Base-by-base conservation (phyloP, 2,113 vertebrate genomes). In the Salvelinus namaycush region DNA sequence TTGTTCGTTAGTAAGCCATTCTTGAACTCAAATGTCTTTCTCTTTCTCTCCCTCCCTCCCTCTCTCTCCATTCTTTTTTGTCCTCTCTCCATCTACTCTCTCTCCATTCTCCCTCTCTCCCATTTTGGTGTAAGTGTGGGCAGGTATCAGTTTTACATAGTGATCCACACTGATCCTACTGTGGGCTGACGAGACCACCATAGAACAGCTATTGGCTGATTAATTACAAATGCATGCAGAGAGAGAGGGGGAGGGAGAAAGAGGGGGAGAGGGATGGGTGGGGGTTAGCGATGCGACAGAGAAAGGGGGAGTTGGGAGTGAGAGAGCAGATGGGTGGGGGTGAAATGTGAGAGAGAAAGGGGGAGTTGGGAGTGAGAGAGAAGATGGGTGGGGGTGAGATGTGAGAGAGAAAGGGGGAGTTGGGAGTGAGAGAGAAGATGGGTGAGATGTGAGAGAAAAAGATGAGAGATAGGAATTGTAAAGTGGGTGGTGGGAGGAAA, bases 401-500 rank as follows among this genome's bases (percentile, higher is more conserved):
- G 59, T 11, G 8, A 62, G n/a, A 24, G 26, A 26, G 26, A 26
- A 26, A 26, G 26, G 26, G 26, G 26, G 26, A 26, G 26, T 26
- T 26, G 26, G 26, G 26, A 26, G 26, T 26, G 26, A 26, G 26
- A 26, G 26, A 26, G 26, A 1, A 26, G 70, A n/a, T 22, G 59
- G 22, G 4, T 8, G 27, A 60, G 54, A 34, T 62, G 59, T 11
- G 59, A 7, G 5, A 24, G 73, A 49, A 13, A 34, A 18, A 27
- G 54, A 22, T 4, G 73, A 27, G 39, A 29, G 68, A 49, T 79
- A 86, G 80, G 81, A 79, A 81, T 86, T 86, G 87, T 79, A 89
- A 88, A 87, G 54, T 20, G 76, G 60, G 5, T 9, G 82, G 84
- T 78, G 77, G 79, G 88, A 86, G 87, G 85, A 82, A 70, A 75